Base-by-base conservation (phyloP, 2,888 invertebrate species). In the Euproctis similis region DNA sequence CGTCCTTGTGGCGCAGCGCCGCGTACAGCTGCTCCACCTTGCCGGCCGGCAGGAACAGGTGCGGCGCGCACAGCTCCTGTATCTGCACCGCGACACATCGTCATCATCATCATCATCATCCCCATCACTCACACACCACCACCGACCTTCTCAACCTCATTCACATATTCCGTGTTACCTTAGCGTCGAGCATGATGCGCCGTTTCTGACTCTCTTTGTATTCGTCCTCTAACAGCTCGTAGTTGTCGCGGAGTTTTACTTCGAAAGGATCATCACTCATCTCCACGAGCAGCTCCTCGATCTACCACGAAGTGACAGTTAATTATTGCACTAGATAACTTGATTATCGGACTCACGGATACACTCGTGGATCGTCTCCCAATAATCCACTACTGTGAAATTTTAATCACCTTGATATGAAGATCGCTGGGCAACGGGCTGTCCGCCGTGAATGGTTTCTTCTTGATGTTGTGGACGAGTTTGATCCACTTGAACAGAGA, bases 201-300 rank as follows among this genome's bases (percentile, higher is more conserved):
- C 98, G 87, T 62, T 96, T 96, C 53, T 95, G 87, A 59, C 95
- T 94, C 67, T 99, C 98, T 51, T 93, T 91, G 57, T 95, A 96
- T 68, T 99, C 98, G 58, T 99, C 98, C 57, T 96, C 95, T 24
- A 97, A 70, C 0, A 98, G 84, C 62, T 97, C 97, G 67, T 96
- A 98, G 69, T 98, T 98, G 53, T 98, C 97, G 0, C 97, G 89
- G 4, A 99, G 82, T 59, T 95, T 95, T 2, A 98, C 96, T 80
- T 99, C 99, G 63, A 99, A 98, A 0, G 98, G 98, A 87, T 99
- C 98, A 63, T 99, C 99, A 44, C 93, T 93, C 78, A 99, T 90
- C 81, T 98, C 97, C 49, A 99, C 89, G 1, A 93, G 69, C 57
- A 96, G 92, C 57, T 94, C 93, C 76, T 96, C 92, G 11, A 95